Evolutionary conservation across 1,140 invertebrate genomes (phyloP).

Genomic region (Copidosoma floridanum): DNA sequence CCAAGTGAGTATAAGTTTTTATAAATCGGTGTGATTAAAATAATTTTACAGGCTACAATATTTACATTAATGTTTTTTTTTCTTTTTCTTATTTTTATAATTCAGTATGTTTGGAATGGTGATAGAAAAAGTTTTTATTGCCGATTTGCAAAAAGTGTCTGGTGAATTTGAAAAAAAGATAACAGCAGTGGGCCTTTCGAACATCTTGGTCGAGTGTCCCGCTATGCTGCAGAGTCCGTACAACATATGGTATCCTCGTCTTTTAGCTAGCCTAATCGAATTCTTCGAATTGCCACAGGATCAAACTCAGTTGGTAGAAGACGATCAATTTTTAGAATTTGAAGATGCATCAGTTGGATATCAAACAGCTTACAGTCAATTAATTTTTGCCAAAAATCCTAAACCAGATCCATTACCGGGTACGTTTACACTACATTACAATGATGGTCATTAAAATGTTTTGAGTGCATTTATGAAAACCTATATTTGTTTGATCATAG

Average conservation of each 20-base stretch:
- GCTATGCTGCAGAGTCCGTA: conserved; percentile 67
- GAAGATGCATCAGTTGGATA: conserved; percentile 84
- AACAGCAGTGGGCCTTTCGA: conserved; percentile 83
- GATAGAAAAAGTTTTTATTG: conserved; percentile 80
- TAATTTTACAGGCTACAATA: neutral
- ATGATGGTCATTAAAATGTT: too few species aligned
- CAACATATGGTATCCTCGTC: conserved; percentile 60
- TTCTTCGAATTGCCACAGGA: conserved; percentile 88
- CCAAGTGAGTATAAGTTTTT: conserved; percentile 63
- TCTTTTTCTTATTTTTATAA: too few species aligned
- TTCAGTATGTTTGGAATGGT: conserved; percentile 97
- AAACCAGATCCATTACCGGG: conserved; percentile 70
- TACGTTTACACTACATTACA: conserved; percentile 42
- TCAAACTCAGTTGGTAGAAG: conserved; percentile 74
- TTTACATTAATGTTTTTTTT: conserved; percentile 20
- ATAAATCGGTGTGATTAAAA: neutral
- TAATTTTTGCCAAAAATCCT: conserved; percentile 77
- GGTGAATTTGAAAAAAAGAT: conserved; percentile 84
- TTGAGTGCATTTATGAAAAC: too few species aligned
- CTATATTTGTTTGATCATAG: conserved; percentile 43
- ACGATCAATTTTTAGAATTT: conserved; percentile 80
- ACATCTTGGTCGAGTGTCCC: conserved; percentile 77
- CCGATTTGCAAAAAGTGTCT: conserved; percentile 83
- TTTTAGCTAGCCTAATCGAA: conserved; percentile 75
- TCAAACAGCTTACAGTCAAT: conserved; percentile 85